phyloP scores from a whole-genome alignment of 2,797 vertebrate genomes.

The Myotis daubentonii region DNA sequence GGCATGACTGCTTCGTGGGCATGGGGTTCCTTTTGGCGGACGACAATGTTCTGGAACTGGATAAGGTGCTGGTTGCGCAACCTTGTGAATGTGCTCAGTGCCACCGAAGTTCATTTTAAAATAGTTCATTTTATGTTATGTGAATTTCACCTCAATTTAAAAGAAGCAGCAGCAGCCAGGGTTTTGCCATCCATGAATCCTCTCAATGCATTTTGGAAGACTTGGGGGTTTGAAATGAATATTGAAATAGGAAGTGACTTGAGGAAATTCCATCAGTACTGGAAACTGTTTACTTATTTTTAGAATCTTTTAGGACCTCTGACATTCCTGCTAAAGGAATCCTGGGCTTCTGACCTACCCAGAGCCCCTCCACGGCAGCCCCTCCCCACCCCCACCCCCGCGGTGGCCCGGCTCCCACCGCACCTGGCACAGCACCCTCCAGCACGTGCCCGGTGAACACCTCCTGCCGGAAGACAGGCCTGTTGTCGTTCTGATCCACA shows the following conservation, averaged over 20 bases:
- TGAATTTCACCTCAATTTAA: background rate
- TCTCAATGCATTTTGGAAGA: background rate
- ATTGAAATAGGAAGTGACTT: background rate
- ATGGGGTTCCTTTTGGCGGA: too few species aligned
- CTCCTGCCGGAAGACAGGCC: constrained; percentile 90
- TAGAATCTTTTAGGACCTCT: background rate
- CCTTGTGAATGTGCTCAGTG: background rate
- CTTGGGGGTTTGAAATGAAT: background rate
- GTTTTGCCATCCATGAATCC: background rate
- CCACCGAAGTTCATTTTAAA: background rate
- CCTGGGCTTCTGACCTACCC: background rate
- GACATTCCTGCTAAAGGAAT: background rate
- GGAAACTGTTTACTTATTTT: background rate
- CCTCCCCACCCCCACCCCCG: rapidly evolving
- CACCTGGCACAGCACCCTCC: constrained; percentile 95
- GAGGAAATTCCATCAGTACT: background rate
- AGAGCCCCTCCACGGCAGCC: rapidly evolving
- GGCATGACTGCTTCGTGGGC: background rate
- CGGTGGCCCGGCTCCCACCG: background rate
- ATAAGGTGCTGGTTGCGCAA: background rate
- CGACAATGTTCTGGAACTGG: background rate
- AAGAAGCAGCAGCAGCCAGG: background rate
- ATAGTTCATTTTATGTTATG: background rate
- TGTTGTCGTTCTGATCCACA: constrained; percentile 98
- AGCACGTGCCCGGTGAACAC: constrained; percentile 88